Evolutionary conservation across 2,888 invertebrate species (phyloP).

Genomic region (Rhagophthalmus giganteus): DNA sequence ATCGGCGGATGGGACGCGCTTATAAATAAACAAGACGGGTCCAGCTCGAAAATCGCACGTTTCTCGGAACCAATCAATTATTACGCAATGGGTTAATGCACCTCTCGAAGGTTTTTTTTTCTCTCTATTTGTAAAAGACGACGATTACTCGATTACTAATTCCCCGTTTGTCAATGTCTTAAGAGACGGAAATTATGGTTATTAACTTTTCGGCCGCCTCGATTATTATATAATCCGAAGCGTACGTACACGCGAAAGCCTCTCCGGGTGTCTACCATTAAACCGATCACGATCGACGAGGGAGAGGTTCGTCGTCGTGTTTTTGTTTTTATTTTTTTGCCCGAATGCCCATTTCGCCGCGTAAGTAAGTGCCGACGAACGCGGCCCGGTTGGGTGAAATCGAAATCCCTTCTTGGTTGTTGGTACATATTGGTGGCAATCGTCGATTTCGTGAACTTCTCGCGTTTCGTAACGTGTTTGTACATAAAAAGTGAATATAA

Average conservation of each 20-base stretch:
- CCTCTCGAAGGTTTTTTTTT: slow-evolving; percentile 10
- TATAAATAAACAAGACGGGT: slow-evolving; percentile 3
- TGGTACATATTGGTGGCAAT: slow-evolving; percentile 5
- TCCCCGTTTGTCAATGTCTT: slow-evolving; percentile 15
- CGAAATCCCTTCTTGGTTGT: slow-evolving; percentile 1
- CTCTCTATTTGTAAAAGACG: slow-evolving; percentile 3
- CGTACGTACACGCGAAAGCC: slow-evolving; percentile 5
- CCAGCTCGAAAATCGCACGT: neutral
- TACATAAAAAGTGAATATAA: slow-evolving; percentile 19
- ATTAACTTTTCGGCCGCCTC: slow-evolving; percentile 8
- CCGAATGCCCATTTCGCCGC: too few species aligned
- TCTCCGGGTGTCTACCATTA: slow-evolving; percentile 5
- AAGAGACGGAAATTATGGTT: slow-evolving; percentile 9
- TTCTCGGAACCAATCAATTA: neutral
- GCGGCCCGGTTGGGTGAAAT: too few species aligned
- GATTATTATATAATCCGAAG: slow-evolving; percentile 9
- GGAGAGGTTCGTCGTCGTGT: too few species aligned
- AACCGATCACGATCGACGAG: too few species aligned
- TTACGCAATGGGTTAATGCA: slow-evolving; percentile 26
- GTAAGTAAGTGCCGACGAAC: too few species aligned
- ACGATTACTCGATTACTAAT: slow-evolving; percentile 6
- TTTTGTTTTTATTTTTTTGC: too few species aligned
- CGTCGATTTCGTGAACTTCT: slow-evolving; percentile 18
- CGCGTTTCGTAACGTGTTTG: slow-evolving; percentile 20
- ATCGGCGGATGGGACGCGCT: neutral